These are phyloP conservation scores for Nothobranchius kuhntae DNA, from an alignment of 2,113 vertebrate genomes.

Conservation along the genomic window DNA sequence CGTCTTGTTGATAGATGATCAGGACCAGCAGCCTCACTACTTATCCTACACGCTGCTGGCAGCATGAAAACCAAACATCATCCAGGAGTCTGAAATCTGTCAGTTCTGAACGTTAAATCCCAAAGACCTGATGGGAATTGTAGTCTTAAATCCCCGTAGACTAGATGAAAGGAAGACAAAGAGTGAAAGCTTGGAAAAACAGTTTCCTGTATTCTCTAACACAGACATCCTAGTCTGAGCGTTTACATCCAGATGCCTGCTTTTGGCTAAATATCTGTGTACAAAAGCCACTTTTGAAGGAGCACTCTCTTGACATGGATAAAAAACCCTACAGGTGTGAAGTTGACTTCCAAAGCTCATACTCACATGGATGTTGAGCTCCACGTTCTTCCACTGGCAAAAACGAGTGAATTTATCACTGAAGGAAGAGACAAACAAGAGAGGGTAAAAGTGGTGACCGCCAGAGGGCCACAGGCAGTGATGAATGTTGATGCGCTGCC, in stretches of 20 bases:
- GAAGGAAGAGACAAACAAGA: slow-evolving; percentile 7
- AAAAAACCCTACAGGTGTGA: background rate
- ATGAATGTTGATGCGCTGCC: background rate
- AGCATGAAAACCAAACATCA: background rate
- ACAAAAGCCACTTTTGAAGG: background rate
- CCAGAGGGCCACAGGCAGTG: background rate
- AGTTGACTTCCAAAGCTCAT: background rate
- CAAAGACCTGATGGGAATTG: background rate
- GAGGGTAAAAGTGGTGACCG: background rate
- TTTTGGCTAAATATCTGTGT: background rate
- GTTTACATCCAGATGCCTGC: background rate
- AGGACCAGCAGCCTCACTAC: background rate
- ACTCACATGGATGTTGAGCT: slow-evolving; percentile 98
- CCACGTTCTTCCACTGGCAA: slow-evolving; percentile 99
- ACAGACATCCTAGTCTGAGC: background rate
- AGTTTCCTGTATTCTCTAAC: background rate
- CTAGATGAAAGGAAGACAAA: background rate
- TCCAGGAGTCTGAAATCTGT: background rate
- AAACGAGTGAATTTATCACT: slow-evolving; percentile 98
- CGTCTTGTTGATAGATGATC: no score
- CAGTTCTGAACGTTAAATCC: background rate
- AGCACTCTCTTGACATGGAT: background rate
- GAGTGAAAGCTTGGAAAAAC: background rate
- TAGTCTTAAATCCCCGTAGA: background rate
- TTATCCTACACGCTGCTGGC: no score